Evolutionary conservation across 2,888 invertebrate genomes (phyloP).

Genomic region (Conops quadrifasciatus): DNA sequence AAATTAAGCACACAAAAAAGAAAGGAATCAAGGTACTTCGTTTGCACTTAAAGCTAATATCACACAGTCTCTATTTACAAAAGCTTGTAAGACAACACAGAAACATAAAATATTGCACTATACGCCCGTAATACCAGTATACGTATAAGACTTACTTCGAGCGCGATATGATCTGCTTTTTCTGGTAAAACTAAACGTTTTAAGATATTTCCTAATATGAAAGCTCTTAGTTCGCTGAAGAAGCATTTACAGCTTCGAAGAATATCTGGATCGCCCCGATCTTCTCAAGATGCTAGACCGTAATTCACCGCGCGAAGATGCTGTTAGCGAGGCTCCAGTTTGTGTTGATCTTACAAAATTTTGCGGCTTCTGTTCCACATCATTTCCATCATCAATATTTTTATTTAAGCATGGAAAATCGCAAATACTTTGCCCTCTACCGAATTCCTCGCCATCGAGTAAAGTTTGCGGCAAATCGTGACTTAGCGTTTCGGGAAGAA

Average conservation of each 20-base stretch:
- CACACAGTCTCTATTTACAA: constrained; percentile 20
- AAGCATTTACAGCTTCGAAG: constrained; percentile 56
- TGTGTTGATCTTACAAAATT: constrained; percentile 62
- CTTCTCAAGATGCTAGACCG: constrained; percentile 70
- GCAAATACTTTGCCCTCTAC: constrained; percentile 80
- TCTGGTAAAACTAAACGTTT: too few relatives aligned
- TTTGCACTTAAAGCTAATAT: constrained; percentile 27
- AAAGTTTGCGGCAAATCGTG: constrained; percentile 87
- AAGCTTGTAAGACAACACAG: background rate
- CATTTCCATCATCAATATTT: constrained; percentile 66
- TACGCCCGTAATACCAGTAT: too few relatives aligned
- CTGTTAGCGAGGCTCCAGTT: constrained; percentile 68
- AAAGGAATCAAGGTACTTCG: constrained; percentile 17
- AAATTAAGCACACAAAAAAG: background rate
- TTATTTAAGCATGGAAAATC: constrained; percentile 81
- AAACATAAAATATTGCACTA: too few relatives aligned
- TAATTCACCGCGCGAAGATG: constrained; percentile 71
- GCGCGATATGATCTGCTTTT: too few relatives aligned
- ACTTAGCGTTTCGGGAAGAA: constrained; percentile 86
- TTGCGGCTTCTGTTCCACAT: constrained; percentile 52
- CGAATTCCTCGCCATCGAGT: constrained; percentile 87
- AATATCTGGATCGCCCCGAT: constrained; percentile 67
- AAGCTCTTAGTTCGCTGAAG: too few relatives aligned
- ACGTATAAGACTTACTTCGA: too few relatives aligned
- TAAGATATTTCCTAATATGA: too few relatives aligned